Conservation (phyloP, 2,797 vertebrate species). For the Fratercula arctica region DNA sequence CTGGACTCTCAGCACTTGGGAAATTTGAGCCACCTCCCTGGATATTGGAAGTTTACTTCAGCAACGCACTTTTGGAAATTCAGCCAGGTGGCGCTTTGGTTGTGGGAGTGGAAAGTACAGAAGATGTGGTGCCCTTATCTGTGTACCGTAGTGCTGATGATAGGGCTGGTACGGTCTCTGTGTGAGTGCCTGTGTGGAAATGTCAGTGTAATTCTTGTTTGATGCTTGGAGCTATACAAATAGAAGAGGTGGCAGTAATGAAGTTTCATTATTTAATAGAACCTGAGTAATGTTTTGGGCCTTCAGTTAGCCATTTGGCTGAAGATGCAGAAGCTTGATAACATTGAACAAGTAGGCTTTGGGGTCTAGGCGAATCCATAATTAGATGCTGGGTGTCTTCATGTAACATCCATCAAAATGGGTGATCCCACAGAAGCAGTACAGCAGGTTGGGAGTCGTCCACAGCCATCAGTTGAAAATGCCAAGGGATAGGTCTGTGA, state of each 20-base stretch:
- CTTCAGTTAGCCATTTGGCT: background rate
- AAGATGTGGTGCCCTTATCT: background rate
- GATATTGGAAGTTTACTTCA: background rate
- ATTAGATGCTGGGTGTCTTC: background rate
- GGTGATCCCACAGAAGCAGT: background rate
- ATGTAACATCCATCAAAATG: background rate
- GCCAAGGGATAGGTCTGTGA: background rate
- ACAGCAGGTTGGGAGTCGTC: fast-evolving
- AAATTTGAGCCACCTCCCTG: background rate
- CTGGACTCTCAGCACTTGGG: background rate
- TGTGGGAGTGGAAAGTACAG: background rate
- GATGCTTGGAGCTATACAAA: background rate
- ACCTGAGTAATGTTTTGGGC: background rate
- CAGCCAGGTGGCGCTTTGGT: background rate
- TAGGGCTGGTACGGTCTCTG: background rate
- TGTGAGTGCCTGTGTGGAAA: background rate
- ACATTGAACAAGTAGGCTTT: background rate
- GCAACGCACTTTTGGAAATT: background rate
- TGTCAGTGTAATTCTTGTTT: background rate
- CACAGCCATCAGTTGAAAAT: background rate
- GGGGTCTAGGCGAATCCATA: background rate
- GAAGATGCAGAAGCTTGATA: background rate
- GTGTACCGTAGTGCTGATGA: background rate
- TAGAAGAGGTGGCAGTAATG: background rate
- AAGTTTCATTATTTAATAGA: background rate